Evolutionary conservation across 2,797 vertebrate genomes (phyloP).

Genomic region (Alauda arvensis): DNA sequence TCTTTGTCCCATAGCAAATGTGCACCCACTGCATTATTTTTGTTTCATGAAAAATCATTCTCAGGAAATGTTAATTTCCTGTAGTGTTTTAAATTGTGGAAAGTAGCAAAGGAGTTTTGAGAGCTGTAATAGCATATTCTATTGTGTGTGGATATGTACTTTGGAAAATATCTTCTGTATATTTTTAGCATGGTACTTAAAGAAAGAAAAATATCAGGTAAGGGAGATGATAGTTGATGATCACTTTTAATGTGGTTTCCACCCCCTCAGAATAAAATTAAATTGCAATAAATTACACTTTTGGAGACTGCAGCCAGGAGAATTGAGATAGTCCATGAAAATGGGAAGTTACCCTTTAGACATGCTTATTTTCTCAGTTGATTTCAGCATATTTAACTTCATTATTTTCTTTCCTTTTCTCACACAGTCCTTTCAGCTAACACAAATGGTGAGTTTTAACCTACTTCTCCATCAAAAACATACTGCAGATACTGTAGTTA

Average conservation of each 20-base stretch:
- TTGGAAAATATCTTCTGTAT: neutral
- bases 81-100: neutral
- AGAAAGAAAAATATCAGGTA: neutral
- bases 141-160: neutral
- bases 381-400: neutral
- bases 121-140: neutral
- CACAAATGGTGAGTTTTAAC: constrained; percentile 83
- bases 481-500: neutral
- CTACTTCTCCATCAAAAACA: neutral
- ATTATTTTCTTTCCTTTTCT: constrained; percentile 19
- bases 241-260: neutral
- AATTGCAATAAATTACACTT: neutral
- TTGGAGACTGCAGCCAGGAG: neutral
- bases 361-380: neutral
- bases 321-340: neutral
- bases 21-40: neutral
- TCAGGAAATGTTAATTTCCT: neutral
- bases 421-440: constrained; percentile 85
- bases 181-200: neutral
- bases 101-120: neutral
- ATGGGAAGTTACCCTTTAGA: neutral
- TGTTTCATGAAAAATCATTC: neutral
- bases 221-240: neutral
- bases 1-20: neutral
- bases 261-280: neutral